Conservation (phyloP, 2,888 invertebrate species). For the Anoplius nigerrimus region DNA sequence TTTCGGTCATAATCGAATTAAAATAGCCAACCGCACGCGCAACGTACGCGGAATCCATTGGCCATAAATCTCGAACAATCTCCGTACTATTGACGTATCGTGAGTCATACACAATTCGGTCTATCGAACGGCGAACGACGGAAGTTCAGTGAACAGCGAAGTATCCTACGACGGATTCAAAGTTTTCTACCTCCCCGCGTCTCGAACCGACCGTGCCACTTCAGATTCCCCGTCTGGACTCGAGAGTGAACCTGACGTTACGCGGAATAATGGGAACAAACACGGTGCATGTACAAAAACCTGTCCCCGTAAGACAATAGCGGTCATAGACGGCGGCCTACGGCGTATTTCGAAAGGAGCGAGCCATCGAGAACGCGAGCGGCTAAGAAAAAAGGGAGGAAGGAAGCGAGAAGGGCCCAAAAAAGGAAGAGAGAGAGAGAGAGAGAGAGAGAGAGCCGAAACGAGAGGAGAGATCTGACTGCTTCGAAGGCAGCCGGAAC, state of each 20-base stretch:
- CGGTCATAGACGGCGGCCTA: constrained; percentile 26
- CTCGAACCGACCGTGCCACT: constrained; percentile 20
- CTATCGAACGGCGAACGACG: not conserved
- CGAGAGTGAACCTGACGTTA: constrained; percentile 39
- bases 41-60: too few relatives aligned
- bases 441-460: too few relatives aligned
- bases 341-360: constrained; percentile 29
- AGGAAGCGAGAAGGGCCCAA: not conserved
- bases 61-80: too few relatives aligned
- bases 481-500: too few relatives aligned
- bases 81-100: too few relatives aligned
- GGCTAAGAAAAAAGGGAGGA: constrained; percentile 3
- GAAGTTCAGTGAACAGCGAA: constrained; percentile 30
- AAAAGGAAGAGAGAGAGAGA: not conserved
- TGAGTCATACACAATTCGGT: too few relatives aligned
- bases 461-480: too few relatives aligned
- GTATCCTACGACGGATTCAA: constrained; percentile 12
- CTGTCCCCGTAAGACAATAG: constrained; percentile 41
- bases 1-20: too few relatives aligned
- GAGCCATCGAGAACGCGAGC: constrained; percentile 4
- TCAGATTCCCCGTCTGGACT: constrained; percentile 24
- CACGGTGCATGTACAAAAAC: constrained; percentile 33
- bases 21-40: too few relatives aligned
- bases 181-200: constrained; percentile 12
- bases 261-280: constrained; percentile 33